phyloP scores from a whole-genome alignment of 1,140 invertebrate genomes.

The Planococcus citri region DNA sequence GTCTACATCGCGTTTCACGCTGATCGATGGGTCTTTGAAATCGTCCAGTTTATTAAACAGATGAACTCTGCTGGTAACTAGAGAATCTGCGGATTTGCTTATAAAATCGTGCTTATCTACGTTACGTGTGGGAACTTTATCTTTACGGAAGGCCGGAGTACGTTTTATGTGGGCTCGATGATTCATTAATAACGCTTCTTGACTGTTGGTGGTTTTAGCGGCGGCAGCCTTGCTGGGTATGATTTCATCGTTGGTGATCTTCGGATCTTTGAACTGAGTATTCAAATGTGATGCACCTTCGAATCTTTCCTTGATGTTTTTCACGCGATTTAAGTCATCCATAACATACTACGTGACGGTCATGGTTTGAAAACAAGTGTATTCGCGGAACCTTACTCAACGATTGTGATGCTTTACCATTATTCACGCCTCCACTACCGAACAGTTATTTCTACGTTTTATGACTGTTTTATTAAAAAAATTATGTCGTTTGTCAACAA shows the following conservation, averaged over 20 bases:
- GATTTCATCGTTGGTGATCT: neutral
- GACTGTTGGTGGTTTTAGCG: neutral
- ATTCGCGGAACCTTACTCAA: neutral
- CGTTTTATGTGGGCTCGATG: conserved; percentile 32
- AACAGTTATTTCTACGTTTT: no score
- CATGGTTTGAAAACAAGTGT: neutral
- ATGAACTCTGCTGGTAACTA: neutral
- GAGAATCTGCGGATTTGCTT: neutral
- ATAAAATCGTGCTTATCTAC: neutral
- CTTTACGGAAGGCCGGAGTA: conserved; percentile 24
- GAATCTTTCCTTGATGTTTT: neutral
- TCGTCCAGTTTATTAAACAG: neutral
- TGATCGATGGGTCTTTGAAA: neutral
- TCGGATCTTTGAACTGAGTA: neutral
- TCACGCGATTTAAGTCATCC: neutral
- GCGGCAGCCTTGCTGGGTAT: neutral
- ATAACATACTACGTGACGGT: neutral
- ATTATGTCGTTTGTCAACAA: no score
- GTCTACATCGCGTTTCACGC: neutral
- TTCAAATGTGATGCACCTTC: neutral
- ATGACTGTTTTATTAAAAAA: no score
- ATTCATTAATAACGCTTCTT: neutral
- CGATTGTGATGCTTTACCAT: neutral
- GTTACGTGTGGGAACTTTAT: neutral
- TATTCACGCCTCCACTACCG: neutral